Evolutionary conservation across 1,140 invertebrate genomes (phyloP), one percentile per base, ranked within the genome.

Genomic region (Drosophila orena): DNA sequence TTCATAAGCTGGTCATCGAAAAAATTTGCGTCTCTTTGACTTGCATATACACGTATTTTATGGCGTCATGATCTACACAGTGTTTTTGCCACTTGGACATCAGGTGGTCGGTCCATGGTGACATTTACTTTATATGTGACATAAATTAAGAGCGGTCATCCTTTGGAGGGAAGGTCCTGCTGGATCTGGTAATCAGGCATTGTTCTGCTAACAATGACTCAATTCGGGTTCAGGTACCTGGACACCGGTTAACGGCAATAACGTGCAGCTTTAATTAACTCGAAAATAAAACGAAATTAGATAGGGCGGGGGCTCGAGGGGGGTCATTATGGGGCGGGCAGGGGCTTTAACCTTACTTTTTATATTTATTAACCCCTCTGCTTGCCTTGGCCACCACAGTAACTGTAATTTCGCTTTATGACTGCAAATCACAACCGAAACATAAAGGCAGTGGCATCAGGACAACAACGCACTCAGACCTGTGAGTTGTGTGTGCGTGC

Each of bases 381-480:
- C 55, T 52, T 56, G 76, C 38, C 37, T 60, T 79, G 69, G 58
- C 66, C 59, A 59, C 83, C 88, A 85, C 80, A 85, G 84, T 84
- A 89, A 89, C 68, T 90, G 84, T 90, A 89, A 89, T 89, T 89
- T 90, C 80, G 81, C 84, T 89, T 89, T 89, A 89, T 89, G 84
- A 90, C 84, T 85, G 84, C 85, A 89, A 89, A 89, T 89, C 84
- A 89, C 84, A 89, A 84, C 84, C 70, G 77, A 79, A 88, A 69
- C 83, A 86, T 88, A 86, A 86, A 88, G 83, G 73, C 79, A 88
- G 42, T 40, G 46, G 60, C 52, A 66, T 57, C 55, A 60, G 50
- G 44, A 77, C 64, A 27, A 61, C 56, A 70, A 47, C 66, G 35
- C 42, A 70, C 65, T 69, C 62, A 24, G 61, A 54, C 62, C 62